Percentiles rank a stretch among this genome's conserved stretches.
phyloP scores from a whole-genome alignment of 1,140 invertebrate species.

The Charaxes varanes region DNA sequence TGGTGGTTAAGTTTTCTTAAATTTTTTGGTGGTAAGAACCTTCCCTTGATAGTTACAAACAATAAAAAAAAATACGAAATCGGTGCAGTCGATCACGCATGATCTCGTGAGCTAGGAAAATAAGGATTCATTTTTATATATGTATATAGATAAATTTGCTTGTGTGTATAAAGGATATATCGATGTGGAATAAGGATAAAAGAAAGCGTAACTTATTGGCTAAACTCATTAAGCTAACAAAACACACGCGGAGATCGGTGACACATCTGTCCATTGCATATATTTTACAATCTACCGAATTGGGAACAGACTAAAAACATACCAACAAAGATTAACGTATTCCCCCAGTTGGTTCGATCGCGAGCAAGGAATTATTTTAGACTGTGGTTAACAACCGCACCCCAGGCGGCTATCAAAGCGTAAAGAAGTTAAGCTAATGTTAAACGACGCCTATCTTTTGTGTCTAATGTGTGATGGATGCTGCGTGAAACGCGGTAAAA shows the following conservation, averaged over 20 bases:
- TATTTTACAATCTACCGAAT: constrained; percentile 48
- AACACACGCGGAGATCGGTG: constrained; percentile 56
- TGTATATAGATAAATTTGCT: too few species aligned
- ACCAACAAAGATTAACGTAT: constrained; percentile 23
- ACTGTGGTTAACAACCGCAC: constrained; percentile 41
- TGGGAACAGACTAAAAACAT: constrained; percentile 33
- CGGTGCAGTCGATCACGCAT: too few species aligned
- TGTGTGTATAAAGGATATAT: too few species aligned
- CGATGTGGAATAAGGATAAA: constrained; percentile 10
- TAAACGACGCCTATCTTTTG: constrained; percentile 72
- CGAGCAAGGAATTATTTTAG: constrained; percentile 44
- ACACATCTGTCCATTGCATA: constrained; percentile 49
- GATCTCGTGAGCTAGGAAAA: too few species aligned
- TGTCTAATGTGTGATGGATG: constrained; percentile 66
- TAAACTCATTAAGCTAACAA: constrained; percentile 62
- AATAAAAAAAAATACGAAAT: too few species aligned
- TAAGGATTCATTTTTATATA: too few species aligned
- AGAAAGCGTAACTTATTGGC: constrained; percentile 56
- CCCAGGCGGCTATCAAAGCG: constrained; percentile 67
- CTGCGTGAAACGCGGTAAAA: constrained; percentile 57
- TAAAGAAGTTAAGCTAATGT: constrained; percentile 74
- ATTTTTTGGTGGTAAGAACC: too few species aligned
- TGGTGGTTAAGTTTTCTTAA: too few species aligned
- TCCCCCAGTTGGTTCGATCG: constrained; percentile 34
- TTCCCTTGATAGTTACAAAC: too few species aligned